A percentile compares a stretch with the other conserved stretches of the same genome.
phyloP scores from a whole-genome alignment of 2,888 invertebrate species.

The Cheilosia vernalis region DNA sequence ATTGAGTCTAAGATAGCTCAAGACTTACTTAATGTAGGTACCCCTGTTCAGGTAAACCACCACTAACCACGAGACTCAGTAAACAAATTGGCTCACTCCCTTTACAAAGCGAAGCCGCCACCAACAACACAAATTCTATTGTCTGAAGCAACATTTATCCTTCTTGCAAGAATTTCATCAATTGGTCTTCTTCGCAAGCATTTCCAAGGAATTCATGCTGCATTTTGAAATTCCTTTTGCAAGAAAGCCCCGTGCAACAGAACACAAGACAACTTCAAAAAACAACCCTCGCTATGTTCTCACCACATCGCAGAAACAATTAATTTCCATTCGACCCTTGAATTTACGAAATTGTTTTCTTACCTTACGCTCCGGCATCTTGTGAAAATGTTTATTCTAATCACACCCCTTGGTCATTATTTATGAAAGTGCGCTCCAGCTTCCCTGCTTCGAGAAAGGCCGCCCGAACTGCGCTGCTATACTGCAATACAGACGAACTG shows the following conservation, averaged over 20 bases:
- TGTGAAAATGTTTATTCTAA: slow-evolving; percentile 38
- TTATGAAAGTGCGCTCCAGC: neutral
- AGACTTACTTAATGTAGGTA: too few species aligned
- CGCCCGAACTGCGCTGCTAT: neutral
- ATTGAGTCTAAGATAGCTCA: too few species aligned
- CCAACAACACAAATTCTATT: too few species aligned
- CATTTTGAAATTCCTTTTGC: slow-evolving; percentile 4
- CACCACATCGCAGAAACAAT: slow-evolving; percentile 31
- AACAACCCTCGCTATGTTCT: neutral
- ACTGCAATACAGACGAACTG: slow-evolving; percentile 23
- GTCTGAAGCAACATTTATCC: too few species aligned
- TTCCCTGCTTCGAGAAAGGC: neutral
- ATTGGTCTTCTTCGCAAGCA: too few species aligned
- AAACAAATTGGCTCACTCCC: too few species aligned
- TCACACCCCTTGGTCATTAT: slow-evolving; percentile 2
- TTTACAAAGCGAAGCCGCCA: too few species aligned
- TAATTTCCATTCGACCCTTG: slow-evolving; percentile 46
- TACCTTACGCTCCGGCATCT: neutral
- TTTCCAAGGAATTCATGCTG: neutral
- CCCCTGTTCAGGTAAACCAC: too few species aligned
- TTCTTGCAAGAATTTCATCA: too few species aligned
- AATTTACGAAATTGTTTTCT: slow-evolving; percentile 49
- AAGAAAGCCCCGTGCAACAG: neutral
- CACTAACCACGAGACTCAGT: too few species aligned
- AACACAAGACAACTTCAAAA: neutral